Evolutionary conservation across 2,888 invertebrate species (phyloP), one percentile per base, ranked within the genome.

Genomic region (Drosophila prostipennis): DNA sequence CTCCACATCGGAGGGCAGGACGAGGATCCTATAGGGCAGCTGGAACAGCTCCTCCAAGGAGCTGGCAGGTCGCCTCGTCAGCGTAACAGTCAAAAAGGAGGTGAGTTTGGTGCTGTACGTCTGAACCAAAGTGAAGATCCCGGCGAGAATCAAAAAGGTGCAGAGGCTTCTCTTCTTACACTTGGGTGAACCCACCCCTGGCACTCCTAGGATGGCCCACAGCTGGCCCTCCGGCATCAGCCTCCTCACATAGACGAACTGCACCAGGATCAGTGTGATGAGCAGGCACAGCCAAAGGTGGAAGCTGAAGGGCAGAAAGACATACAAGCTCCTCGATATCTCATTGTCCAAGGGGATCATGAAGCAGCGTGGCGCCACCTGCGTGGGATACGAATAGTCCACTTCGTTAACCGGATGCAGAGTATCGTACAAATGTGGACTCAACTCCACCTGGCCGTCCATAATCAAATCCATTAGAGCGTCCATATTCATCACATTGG

Each of bases 311-410:
- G 82, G 80, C 48, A 74, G 65, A 54, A 74, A 40, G 0, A 83
- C 19, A 29, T 79, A 79, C 0, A 78, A 32, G 6, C 49, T 90
- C 6, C 52, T 52, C 2, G 79, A 61, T 13, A 77, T 51, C 7
- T 45, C 52, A 10, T 72, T 51, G n/a, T 49, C 43, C 42, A 59
- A 11, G 0, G 85, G 85, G 10, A 86, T 2, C 84, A 88, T 80
- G 26, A 86, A 81, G 42, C 85, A 86, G 6, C 85, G 77, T 2
- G 40, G 55, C 13, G 74, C 56, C 19, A 84, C 49, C 10, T 42
- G 34, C n/a, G 49, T 72, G 2, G 85, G 84, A 61, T 86, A 86
- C 6, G 85, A 80, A 54, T 84, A 86, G 29, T 87, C 87, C 29
- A 87, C 72, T 2, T 26, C 2, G 0, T 0, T 6, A 32, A 49